Conservation (phyloP, 2,888 invertebrate genomes). For the Cataglyphis altisquamis region DNA sequence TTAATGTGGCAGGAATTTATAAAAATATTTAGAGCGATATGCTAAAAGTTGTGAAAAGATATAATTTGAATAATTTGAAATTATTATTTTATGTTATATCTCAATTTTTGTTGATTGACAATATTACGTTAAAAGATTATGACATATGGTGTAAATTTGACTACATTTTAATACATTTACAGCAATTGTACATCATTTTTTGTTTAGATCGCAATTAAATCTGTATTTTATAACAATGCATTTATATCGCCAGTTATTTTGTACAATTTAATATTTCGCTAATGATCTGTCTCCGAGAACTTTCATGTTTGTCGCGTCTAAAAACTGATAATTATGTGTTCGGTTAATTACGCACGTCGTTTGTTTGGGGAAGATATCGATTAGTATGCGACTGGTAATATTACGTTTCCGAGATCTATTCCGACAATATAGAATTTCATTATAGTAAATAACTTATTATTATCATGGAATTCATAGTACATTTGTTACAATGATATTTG, state of each 20-base stretch:
- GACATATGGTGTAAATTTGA: not conserved
- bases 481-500: not conserved
- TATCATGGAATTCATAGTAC: not conserved
- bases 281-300: not conserved
- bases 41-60: not conserved
- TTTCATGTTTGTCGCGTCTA: not conserved
- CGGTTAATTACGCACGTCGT: conserved; percentile 14
- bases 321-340: conserved; percentile 13
- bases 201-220: conserved; percentile 1
- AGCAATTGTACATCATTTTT: not conserved
- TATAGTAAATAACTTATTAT: not conserved
- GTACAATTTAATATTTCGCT: not conserved
- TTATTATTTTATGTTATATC: conserved; percentile 1
- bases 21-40: not conserved
- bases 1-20: not conserved
- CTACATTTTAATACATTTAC: not conserved
- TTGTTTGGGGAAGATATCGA: not conserved
- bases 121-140: not conserved
- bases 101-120: not conserved
- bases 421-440: not conserved
- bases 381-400: not conserved
- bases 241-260: not conserved
- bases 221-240: not conserved
- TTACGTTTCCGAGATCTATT: not conserved
- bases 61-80: not conserved